Evolutionary conservation across 2,888 invertebrate species (phyloP).

Genomic region (Hybos culiciformis): DNA sequence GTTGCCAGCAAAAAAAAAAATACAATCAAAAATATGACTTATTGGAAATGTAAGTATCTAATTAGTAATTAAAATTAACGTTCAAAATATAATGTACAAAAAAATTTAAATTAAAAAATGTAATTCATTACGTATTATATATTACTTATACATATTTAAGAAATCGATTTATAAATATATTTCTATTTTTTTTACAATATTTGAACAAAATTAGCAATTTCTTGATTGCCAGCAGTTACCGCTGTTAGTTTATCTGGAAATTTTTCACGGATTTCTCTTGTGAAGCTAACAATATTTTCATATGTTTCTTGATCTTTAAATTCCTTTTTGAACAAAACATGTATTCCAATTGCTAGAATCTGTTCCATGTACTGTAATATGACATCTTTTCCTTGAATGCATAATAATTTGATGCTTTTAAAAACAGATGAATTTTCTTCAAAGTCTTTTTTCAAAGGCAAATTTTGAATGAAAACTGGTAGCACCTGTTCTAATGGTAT

Average conservation of each 20-base stretch:
- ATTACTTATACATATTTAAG: too few relatives aligned
- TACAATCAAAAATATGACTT: too few relatives aligned
- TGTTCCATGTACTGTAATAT: slow-evolving; percentile 40
- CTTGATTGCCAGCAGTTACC: slow-evolving; percentile 31
- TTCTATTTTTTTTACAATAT: too few relatives aligned
- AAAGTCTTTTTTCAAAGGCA: slow-evolving; percentile 60
- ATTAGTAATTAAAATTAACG: too few relatives aligned
- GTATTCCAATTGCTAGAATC: slow-evolving; percentile 42
- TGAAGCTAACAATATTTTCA: slow-evolving; percentile 35
- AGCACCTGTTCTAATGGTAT: slow-evolving; percentile 61
- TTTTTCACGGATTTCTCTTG: slow-evolving; percentile 42
- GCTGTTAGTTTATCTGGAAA: slow-evolving; percentile 43
- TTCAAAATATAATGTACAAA: too few relatives aligned
- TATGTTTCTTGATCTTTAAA: slow-evolving; percentile 26
- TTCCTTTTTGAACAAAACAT: slow-evolving; percentile 43
- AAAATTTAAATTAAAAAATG: too few relatives aligned
- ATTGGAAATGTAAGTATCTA: too few relatives aligned
- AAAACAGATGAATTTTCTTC: slow-evolving; percentile 59
- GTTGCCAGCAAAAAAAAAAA: too few relatives aligned
- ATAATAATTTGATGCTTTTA: slow-evolving; percentile 48
- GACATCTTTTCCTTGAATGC: slow-evolving; percentile 44
- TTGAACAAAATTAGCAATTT: slow-evolving; percentile 27
- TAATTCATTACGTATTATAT: too few relatives aligned
- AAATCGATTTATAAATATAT: too few relatives aligned
- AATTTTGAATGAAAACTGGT: slow-evolving; percentile 52